Base-by-base conservation (phyloP, 64 coral and sea anemone genomes). In the Trachythela sp. region DNA sequence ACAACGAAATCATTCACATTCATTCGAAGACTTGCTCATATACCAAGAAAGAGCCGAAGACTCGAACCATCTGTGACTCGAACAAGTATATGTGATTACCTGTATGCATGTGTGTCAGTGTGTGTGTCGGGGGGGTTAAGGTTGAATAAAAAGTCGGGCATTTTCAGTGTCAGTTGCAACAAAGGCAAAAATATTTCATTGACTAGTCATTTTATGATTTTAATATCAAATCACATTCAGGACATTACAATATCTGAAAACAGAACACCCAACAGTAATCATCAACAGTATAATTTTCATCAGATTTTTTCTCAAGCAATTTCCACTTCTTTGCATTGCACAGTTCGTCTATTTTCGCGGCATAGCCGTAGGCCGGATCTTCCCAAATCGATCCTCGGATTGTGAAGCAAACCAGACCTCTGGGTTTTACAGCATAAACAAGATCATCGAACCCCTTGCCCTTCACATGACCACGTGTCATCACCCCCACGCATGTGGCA, bases 371-470 rank as follows among this genome's bases (percentile, higher is more conserved):
- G 29, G 14, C 2, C 1, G 86, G 36, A 39, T 56, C 32, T 0
- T 88, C 24, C 14, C 9, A 34, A 9, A 67, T n/a, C 14, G 10
- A 20, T 20, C 56, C 51, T 37, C 85, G 26, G 39, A 88, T 39
- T 39, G 86, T 88, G 15, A 41, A 88, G n/a, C 86, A 88, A 27
- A 37, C 54, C 51, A 88, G 17, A 34, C 86, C 86, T 88, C 86
- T 52, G 26, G 59, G 86, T 43, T 88, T 88, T 13, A 88, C 22
- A 42, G 40, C 36, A 42, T 88, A 32, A 26, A 75, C 59, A 36
- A 88, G 36, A 8, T 42, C 86, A 40, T 88, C 86, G 70, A 88
- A 70, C 17, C 67, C 86, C 24, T 68, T 40, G 32, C 0, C 24
- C 38, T 88, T 40, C 24, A 88, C 38, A 36, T 70, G 9, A 30